Evolutionary conservation across 2,888 invertebrate genomes (phyloP), one percentile per base, ranked within the genome.

Genomic region (Spicauda simplicius): DNA sequence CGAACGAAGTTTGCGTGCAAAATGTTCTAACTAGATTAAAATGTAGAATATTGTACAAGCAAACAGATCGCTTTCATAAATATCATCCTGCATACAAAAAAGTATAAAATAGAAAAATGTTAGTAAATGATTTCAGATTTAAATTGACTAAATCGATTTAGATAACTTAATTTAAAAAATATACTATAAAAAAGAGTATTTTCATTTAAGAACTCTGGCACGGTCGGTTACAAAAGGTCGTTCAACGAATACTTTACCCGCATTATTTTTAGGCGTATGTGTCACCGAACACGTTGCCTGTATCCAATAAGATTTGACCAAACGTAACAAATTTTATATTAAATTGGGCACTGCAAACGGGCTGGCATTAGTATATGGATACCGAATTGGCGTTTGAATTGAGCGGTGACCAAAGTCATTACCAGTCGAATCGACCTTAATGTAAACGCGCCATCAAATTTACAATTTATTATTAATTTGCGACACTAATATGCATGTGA

Each of bases 1-100:
- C 58, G 57, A 58, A 58, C 33, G 20, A 16, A 53, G 58, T 45
- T 58, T 58, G 59, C 30, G 30, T 48, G 48, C 48, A 48, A 48
- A 48, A 7, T 48, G 48, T 48, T 48, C 16, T 16, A 33, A 33
- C 16, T 3, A 10, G 41, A 25, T 25, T 25, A 25, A 25, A 25
- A 25, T 25, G 25, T 25, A 41, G 41, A 41, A 41, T 14, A 14
- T 41, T 41, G 14, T 41, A 14, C 33, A 8, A 33, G 33, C 33
- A 33, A 33, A 33, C 41, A 10, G 41, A 14, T 14, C 41, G 41
- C 41, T 16, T 48, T 48, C 1, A 48, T n/a, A 48, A 48, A n/a
- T n/a, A 14, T 48, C 4, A n/a, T 16, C 16, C n/a, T 48, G 48
- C 14, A 1, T 48, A 16, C 48, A 16, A 48, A 48, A 25, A 48